These are phyloP conservation scores for Acrocyrtus sp. DNA, from an alignment of 2,888 invertebrate genomes.

Conservation along the genomic window DNA sequence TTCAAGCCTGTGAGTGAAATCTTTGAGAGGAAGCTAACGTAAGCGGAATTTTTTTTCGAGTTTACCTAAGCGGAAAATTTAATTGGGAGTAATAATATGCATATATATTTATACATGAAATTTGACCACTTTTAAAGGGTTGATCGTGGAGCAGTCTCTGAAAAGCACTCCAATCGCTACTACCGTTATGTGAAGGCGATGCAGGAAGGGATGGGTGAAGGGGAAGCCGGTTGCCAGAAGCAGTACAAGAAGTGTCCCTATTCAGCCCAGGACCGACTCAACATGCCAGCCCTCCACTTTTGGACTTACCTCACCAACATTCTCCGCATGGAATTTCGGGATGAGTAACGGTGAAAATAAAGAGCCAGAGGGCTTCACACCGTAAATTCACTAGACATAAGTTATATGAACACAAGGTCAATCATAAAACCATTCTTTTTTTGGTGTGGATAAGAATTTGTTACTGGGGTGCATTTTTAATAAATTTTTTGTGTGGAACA, in stretches of 20 bases:
- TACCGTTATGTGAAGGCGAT: constrained; percentile 64
- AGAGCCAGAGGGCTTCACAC: no score
- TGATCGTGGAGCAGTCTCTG: constrained; percentile 62
- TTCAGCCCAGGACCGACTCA: constrained; percentile 62
- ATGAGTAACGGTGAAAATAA: constrained; percentile 62
- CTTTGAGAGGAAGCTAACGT: constrained; percentile 63
- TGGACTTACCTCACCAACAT: constrained; percentile 64
- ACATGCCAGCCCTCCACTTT: constrained; percentile 64
- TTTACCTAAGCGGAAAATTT: background rate
- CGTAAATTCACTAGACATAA: no score
- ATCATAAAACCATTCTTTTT: no score
- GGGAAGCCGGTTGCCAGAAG: constrained; percentile 58
- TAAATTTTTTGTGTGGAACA: no score
- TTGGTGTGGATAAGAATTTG: no score
- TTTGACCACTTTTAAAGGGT: constrained; percentile 42
- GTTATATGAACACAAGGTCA: no score
- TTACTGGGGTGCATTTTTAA: no score
- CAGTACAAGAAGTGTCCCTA: constrained; percentile 63
- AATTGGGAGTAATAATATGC: background rate
- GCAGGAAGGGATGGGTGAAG: constrained; percentile 63
- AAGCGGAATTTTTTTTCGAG: constrained; percentile 29
- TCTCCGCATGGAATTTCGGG: constrained; percentile 64
- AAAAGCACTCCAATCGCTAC: constrained; percentile 63
- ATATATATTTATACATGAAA: background rate
- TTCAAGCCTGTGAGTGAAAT: constrained; percentile 64